Percentiles rank a stretch among this genome's conserved stretches.
phyloP scores from a whole-genome alignment of 35 echinoderm and acorn worm species.

The Diadema setosum region DNA sequence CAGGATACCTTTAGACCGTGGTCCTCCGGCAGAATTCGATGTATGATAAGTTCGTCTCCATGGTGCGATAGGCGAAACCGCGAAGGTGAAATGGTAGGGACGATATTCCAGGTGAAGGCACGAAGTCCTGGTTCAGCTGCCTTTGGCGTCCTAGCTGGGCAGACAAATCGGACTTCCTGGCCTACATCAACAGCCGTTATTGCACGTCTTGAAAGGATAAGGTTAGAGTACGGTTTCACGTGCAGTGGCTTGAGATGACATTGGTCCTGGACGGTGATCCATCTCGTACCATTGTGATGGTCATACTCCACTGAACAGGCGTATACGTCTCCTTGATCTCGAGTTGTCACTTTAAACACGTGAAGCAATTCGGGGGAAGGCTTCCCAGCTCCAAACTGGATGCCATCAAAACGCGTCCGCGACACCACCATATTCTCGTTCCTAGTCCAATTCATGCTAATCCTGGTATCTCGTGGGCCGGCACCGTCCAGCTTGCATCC shows the following conservation, averaged over 20 bases:
- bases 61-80: neutral
- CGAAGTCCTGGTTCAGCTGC: neutral
- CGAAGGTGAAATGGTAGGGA: neutral
- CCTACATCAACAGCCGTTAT: neutral
- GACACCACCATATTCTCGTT: neutral
- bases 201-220: neutral
- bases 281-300: neutral
- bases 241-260: neutral
- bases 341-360: neutral
- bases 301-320: conserved; percentile 29
- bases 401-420: neutral
- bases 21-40: neutral
- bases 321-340: neutral
- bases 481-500: conserved; percentile 2
- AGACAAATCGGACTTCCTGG: neutral
- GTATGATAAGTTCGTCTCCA: conserved; percentile 1
- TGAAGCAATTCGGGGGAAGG: neutral
- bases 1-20: conserved; percentile 33
- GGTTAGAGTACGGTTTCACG: neutral
- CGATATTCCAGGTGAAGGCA: conserved; percentile 11
- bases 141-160: neutral
- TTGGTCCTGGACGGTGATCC: neutral
- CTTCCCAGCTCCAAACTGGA: neutral
- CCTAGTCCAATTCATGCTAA: neutral
- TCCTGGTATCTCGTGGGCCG: neutral